Evolutionary conservation across 2,888 invertebrate genomes (phyloP), one percentile per base, ranked within the genome.

Genomic region (Eupithecia insigniata): DNA sequence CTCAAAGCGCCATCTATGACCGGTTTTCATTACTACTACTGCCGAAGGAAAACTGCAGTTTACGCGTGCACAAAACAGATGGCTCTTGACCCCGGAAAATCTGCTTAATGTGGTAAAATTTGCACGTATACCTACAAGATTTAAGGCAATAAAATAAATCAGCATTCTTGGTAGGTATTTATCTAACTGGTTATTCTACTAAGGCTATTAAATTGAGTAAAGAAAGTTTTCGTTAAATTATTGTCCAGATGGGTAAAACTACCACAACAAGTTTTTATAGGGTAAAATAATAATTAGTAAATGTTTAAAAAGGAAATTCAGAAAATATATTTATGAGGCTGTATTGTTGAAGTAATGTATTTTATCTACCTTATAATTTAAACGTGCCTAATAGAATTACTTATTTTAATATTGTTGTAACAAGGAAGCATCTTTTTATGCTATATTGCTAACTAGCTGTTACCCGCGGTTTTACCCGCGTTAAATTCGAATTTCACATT

Each of bases 1-100:
- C 26, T 28, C 18, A n/a, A 51, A 55, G 71, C 74, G 74, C 74
- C 74, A 74, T 67, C 74, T 74, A 34, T 69, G 61, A 22, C 4
- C 7, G 14, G 43, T 71, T 74, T 69, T 58, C 66, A 74, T 30
- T 32, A 70, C 55, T 66, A 39, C 10, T 32, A 14, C n/a, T 39
- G 22, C 18, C 5, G 43, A 26, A 16, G 66, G 61, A 62, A 71
- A 71, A 71, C 22, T 69, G 66, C 12, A 55, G 68, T 34, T 71
- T 69, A 43, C 55, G 12, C n/a, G 22, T 28, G 1, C 18, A 14
- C 10, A 22, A n/a, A 16, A 69, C 28, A 74, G 74, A 71, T 71
- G 74, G 43, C 74, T 62, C 66, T 74, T 28, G 39, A 22, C 28
- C 22, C 34, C 2, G 14, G 32, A 51, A 51, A 51, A 22, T 10